phyloP scores from a whole-genome alignment of 2,113 vertebrate species.

The Pedetes capensis region DNA sequence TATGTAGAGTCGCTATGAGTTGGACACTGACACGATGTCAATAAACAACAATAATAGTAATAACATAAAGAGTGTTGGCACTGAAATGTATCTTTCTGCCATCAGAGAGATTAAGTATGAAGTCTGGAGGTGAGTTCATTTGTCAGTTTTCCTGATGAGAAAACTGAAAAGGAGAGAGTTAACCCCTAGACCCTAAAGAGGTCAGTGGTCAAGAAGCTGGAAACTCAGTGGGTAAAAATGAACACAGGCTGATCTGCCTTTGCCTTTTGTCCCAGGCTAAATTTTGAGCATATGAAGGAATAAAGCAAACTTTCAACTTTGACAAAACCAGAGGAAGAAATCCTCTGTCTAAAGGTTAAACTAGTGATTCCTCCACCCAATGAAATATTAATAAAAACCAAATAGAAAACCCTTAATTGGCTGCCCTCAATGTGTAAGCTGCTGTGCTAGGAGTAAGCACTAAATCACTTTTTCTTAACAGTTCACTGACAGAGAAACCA shows the following conservation, averaged over 20 bases:
- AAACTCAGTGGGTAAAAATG: background rate
- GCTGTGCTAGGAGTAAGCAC: background rate
- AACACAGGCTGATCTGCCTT: background rate
- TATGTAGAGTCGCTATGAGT: no score
- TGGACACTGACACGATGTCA: no score
- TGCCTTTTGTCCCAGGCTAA: background rate
- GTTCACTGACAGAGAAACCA: background rate
- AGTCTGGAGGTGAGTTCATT: background rate
- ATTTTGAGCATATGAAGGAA: background rate
- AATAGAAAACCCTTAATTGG: background rate
- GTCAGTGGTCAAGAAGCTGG: background rate
- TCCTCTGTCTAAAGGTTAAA: background rate
- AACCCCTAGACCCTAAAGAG: background rate
- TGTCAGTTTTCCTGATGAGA: constrained; percentile 14
- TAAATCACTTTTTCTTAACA: background rate
- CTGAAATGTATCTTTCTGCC: constrained; percentile 28
- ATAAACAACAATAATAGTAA: no score
- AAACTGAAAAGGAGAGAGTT: background rate
- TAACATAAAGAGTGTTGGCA: background rate
- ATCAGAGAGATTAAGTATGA: background rate
- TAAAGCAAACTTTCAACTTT: constrained; percentile 23
- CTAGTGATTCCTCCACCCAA: background rate
- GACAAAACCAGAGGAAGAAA: background rate
- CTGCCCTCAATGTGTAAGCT: background rate
- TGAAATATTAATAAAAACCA: background rate